Evolutionary conservation across 2,797 vertebrate species (phyloP), one percentile per base, ranked within the genome.

Genomic region (Malacoraja senta): DNA sequence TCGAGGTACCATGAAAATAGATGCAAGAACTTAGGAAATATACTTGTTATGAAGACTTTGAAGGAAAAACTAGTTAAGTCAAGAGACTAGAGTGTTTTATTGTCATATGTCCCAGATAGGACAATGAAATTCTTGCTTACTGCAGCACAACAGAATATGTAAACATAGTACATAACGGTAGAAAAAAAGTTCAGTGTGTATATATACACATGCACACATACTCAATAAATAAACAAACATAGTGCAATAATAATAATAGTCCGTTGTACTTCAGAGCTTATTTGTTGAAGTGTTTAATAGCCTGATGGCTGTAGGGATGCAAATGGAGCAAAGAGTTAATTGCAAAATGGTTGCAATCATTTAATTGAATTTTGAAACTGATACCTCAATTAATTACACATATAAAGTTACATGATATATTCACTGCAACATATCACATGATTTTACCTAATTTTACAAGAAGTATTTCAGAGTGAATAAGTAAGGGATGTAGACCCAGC

Each of bases 391-490:
- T 91, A 88, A 91, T 91, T 53, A 71, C 74, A 26, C 4, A 29
- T 26, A 15, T 4, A 10, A 58, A 53, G 7, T 26, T 61, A 84
- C 9, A 58, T 58, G 0, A 71, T 17, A 8, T 53, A 74, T 72
- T 91, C 10, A 72, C 1, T 91, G 13, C 38, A 38, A 38, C 32
- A 91, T 4, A 71, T 91, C 32, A 10, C 65, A 44, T 44, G 3
- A 13, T 44, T 44, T 91, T 38, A 72, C 44, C 38, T 19, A 10
- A 44, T 44, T 38, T 91, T 44, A 72, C 35, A 19, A 44, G 24
- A 91, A 72, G 88, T 21, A 91, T 15, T 53, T 9, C 65, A 53
- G 8, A 72, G 35, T 91, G 32, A 91, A 91, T 72, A 91, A 91
- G 38, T 35, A 68, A 21, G 65, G 21, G 2, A 9, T 72, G n/a